Evolutionary conservation across 2,888 invertebrate genomes (phyloP), one percentile per base, ranked within the genome.

Genomic region (Melanostoma mellinum): DNA sequence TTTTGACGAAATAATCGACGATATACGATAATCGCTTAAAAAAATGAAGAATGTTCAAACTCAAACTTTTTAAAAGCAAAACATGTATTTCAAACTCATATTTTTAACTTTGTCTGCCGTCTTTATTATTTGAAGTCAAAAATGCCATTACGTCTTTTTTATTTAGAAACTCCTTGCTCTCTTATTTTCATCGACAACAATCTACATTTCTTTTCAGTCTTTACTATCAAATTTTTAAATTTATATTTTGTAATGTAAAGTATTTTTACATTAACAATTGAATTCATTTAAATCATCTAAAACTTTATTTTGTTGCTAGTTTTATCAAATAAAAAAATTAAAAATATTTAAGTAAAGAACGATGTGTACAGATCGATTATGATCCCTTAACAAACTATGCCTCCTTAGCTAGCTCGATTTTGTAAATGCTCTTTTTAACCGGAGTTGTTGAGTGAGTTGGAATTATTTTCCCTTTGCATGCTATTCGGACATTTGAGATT

Each of bases 361-460:
- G 35, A 60, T 67, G 56, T 79, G 42, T 78, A 40, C 30, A 72
- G 44, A 33, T 44, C 40, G 50, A 60, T 52, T 60, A 71, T 46
- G n/a, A 38, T 40, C 55, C 38, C 44, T 44, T 30, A 82, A 58
- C 38, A 36, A 71, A 65, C 33, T 44, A 65, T 35, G 60, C 65
- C 60, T 67, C 60, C 44, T 67, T 79, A 79, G 71, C 44, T 79
- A 75, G 69, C 71, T 79, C 60, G 36, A 75, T 79, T 84, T 79
- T 79, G 71, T 74, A 79, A 75, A 74, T 71, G 84, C 74, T 75
- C 65, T 79, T 75, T 78, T 84, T 84, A 60, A 71, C 78, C 74
- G 71, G 79, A 84, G 79, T 84, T 79, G 71, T 79, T 84, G 84
- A 84, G 84, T 79, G 79, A 84, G 79, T 84, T 78, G 58, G 58